Base-by-base conservation (phyloP, 2,113 vertebrate species). In the Scartelaos histophorus region DNA sequence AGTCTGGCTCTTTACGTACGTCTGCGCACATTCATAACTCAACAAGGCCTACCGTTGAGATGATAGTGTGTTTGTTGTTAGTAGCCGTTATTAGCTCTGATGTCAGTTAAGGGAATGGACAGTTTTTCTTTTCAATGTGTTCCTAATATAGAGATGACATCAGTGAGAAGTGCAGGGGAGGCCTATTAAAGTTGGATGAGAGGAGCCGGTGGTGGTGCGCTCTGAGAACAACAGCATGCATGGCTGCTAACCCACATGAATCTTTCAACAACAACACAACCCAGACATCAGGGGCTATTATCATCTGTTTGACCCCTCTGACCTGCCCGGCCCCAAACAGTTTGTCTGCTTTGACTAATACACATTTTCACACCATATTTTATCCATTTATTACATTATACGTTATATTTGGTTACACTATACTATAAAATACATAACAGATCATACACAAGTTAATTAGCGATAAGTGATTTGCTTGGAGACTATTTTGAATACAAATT, bases 151-250 rank as follows among this genome's bases (percentile, higher is more conserved):
- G 66, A 70, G 71, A 58, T 38, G 67, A 75, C 60, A 78, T 73
- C 70, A 76, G 71, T 67, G 45, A 65, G 76, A 76, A 83, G 84
- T 35, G 84, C 79, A 80, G 47, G 17, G 0, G 3, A 64, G 46
- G 57, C 80, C 2, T 53, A 71, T 90, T 82, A 83, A 84, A 84
- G 76, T 89, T 91, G 83, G 67, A 88, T 71, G 81, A 81, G 74
- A 35, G 69, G 69, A 61, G 78, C 57, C 65, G 25, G 67, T 21
- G 75, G 73, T 71, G 73, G 62, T 72, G 53, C 73, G 65, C 46
- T 70, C 17, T 47, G 58, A 75, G 70, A 76, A 69, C 72, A 75
- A 64, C 74, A 70, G 56, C 80, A 75, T 62, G 16, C 65, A 47
- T 38, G 74, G 64, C 78, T 75, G 75, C 54, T 81, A 82, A 76